These are phyloP conservation scores for Promerops cafer DNA, from an alignment of 2,113 vertebrate genomes.

Conservation along the genomic window DNA sequence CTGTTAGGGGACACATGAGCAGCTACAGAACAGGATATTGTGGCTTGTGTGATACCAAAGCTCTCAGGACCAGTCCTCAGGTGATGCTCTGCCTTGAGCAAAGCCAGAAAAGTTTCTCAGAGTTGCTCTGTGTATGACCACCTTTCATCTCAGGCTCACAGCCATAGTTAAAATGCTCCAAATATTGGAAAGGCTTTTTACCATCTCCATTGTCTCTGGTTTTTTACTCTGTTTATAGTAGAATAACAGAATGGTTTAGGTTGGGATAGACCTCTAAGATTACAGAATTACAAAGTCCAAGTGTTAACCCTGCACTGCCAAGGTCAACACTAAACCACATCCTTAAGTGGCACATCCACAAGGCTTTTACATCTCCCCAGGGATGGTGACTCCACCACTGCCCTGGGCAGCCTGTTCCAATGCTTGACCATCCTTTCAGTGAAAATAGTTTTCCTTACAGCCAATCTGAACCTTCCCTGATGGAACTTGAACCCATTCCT, in stretches of 20 bases:
- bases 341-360: neutral
- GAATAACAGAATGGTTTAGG: neutral
- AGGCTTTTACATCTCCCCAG: neutral
- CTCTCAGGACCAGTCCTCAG: neutral
- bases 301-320: neutral
- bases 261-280: neutral
- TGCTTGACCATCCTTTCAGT: neutral
- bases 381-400: neutral
- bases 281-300: neutral
- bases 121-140: neutral
- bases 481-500: neutral
- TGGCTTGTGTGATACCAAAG: neutral
- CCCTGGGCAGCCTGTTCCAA: neutral
- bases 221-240: neutral
- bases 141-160: neutral
- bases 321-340: neutral
- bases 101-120: neutral
- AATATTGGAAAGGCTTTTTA: neutral
- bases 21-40: neutral
- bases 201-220: neutral
- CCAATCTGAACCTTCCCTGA: neutral
- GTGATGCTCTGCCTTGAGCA: neutral
- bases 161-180: neutral
- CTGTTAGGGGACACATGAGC: rapidly evolving
- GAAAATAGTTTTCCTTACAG: neutral